A percentile compares a stretch with the other conserved stretches of the same genome.
These are phyloP conservation scores for Lycia hirtaria DNA, from an alignment of 2,888 invertebrate species.

Conservation along the genomic window DNA sequence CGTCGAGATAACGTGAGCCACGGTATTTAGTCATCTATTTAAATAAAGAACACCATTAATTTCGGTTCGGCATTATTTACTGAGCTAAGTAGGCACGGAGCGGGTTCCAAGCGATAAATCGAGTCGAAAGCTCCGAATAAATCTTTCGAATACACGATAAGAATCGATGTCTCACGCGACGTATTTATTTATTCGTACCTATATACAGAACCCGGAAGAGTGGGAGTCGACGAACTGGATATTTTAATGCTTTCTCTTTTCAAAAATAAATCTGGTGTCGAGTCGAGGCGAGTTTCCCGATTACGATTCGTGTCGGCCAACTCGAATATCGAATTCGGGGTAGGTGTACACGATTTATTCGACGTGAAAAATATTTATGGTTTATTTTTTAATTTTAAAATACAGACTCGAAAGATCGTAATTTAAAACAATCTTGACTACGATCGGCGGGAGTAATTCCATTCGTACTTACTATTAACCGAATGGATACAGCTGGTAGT, in stretches of 20 bases:
- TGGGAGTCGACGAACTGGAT: constrained; percentile 60
- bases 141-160: constrained; percentile 81
- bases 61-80: constrained; percentile 80
- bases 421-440: constrained; percentile 23
- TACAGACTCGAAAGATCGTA: constrained; percentile 20
- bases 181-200: constrained; percentile 72
- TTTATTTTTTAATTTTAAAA: constrained; percentile 27
- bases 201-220: constrained; percentile 72
- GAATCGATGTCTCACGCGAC: constrained; percentile 83
- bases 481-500: constrained; percentile 8
- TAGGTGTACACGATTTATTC: constrained; percentile 31
- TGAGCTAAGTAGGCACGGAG: constrained; percentile 81
- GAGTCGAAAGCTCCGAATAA: constrained; percentile 77
- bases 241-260: constrained; percentile 62
- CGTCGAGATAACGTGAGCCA: constrained; percentile 76
- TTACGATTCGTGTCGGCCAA: constrained; percentile 33
- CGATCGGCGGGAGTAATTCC: constrained; percentile 24
- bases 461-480: constrained; percentile 17
- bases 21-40: constrained; percentile 84
- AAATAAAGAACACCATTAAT: constrained; percentile 81
- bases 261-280: constrained; percentile 44
- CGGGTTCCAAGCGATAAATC: constrained; percentile 82
- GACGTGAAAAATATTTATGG: constrained; percentile 24
- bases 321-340: constrained; percentile 32
- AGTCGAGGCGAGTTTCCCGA: constrained; percentile 34